phyloP scores from a whole-genome alignment of 1,140 invertebrate species.

The Sweltsa coloradensis region DNA sequence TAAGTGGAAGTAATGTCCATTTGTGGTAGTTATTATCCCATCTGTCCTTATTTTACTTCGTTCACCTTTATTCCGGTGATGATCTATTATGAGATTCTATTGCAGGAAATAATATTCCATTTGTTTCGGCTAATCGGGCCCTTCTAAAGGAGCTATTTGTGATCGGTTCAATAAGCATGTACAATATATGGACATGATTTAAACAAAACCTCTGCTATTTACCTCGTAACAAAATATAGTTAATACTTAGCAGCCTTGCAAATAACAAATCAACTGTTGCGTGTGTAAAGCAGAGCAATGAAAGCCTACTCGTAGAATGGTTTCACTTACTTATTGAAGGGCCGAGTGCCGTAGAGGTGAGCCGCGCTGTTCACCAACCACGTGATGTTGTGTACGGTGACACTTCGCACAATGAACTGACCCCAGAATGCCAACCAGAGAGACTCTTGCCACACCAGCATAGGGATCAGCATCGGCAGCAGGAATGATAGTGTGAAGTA shows the following conservation, averaged over 20 bases:
- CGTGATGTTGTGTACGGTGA: conserved; percentile 51
- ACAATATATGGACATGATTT: background rate
- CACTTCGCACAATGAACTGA: conserved; percentile 32
- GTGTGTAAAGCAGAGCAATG: conserved; percentile 1
- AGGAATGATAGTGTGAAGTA: conserved; percentile 26
- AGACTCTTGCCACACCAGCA: conserved; percentile 41
- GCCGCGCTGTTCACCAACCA: conserved; percentile 83
- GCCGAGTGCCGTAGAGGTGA: conserved; percentile 56
- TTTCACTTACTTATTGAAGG: conserved; percentile 22
- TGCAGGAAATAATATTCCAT: no score
- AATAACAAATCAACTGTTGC: background rate
- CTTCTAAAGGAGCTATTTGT: no score
- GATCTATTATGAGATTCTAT: no score
- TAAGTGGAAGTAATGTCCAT: no score
- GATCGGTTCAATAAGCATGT: no score
- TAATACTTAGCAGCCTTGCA: no score
- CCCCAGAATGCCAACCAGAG: conserved; percentile 22
- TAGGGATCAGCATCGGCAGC: conserved; percentile 41
- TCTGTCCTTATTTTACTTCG: no score
- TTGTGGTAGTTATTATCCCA: no score
- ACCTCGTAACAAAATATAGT: no score
- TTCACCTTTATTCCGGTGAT: no score
- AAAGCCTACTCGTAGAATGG: background rate
- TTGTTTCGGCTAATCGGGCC: no score
- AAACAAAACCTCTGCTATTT: background rate